A percentile compares a stretch with the other conserved stretches of the same genome.
These are phyloP conservation scores for Eudorcas thomsonii DNA, from an alignment of 2,113 vertebrate species.

Conservation along the genomic window DNA sequence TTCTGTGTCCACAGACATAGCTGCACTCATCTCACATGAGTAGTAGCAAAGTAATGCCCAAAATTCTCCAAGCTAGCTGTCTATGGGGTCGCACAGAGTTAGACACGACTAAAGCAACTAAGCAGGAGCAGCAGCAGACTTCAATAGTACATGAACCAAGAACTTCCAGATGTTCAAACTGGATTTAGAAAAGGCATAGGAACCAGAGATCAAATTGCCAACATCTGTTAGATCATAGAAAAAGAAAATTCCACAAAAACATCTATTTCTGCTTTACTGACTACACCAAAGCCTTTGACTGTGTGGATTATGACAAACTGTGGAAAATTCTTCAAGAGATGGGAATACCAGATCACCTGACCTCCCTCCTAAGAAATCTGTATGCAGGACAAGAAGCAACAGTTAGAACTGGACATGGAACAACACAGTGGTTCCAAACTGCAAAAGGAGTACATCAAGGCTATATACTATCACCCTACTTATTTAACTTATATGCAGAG, in stretches of 20 bases:
- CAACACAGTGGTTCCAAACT: background rate
- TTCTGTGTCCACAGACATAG: background rate
- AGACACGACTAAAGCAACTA: too few relatives aligned
- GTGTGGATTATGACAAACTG: background rate
- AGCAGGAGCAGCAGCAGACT: background rate
- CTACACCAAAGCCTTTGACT: background rate
- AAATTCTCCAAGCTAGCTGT: background rate
- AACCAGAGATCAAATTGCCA: background rate
- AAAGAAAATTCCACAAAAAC: background rate
- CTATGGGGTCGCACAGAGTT: too few relatives aligned
- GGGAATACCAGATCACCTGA: background rate
- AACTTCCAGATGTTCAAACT: background rate
- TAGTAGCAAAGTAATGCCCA: background rate
- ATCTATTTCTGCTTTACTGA: background rate
- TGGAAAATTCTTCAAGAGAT: background rate
- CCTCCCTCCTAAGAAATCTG: background rate
- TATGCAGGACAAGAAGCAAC: background rate
- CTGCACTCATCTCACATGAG: background rate
- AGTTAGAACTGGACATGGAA: background rate
- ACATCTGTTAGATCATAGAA: background rate
- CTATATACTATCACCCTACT: background rate
- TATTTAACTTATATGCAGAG: background rate
- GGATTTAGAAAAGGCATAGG: background rate
- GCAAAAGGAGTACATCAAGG: background rate
- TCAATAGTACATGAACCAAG: background rate